Base-by-base conservation (phyloP, 23 tunicate species). In the Diplosoma virens region DNA sequence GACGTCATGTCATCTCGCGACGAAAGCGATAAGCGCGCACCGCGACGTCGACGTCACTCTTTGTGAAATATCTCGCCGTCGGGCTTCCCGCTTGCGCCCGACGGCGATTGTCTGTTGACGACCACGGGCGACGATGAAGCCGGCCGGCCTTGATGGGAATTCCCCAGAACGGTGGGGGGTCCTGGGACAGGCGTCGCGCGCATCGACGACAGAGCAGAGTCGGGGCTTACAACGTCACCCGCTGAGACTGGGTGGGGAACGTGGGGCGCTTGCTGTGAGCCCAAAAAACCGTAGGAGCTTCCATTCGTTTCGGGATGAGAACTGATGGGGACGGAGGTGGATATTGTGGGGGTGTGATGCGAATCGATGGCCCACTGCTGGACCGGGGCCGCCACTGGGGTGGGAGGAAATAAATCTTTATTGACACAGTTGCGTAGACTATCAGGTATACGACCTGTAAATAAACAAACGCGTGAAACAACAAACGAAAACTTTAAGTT, bases 351-450 rank as follows among this genome's bases (percentile, higher is more conserved):
- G 6, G 84, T 65, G 2, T 85, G 60, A 0, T 54, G 84, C 30
- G 77, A 70, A 29, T 82, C 88, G 61, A 82, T 63, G 0, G 30
- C 75, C 96, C 96, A 89, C 35, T 82, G 88, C 34, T 78, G 82
- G 17, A 33, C 68, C 11, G 77, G 76, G 67, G 58, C 59, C n/a
- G 25, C 26, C 33, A 36, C 28, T 18, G 65, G 67, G 18, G 33
- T 47, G 54, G 81, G 25, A 17, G 82, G 97, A 37, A 90, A 84
- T 18, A 77, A 74, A 18, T 92, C 92, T 69, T 92, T 92, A 84
- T 92, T 92, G 76, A 92, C 97, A 48, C 97, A 92, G 50, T 92
- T 92, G 6, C 97, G 83, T 25, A 92, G 60, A 28, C 32, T 31
- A 54, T 85, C 87, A 24, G 97, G 97, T 21, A 92, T 64, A 27